Evolutionary conservation across 2,888 invertebrate genomes (phyloP).

Genomic region (Tipula unca): DNA sequence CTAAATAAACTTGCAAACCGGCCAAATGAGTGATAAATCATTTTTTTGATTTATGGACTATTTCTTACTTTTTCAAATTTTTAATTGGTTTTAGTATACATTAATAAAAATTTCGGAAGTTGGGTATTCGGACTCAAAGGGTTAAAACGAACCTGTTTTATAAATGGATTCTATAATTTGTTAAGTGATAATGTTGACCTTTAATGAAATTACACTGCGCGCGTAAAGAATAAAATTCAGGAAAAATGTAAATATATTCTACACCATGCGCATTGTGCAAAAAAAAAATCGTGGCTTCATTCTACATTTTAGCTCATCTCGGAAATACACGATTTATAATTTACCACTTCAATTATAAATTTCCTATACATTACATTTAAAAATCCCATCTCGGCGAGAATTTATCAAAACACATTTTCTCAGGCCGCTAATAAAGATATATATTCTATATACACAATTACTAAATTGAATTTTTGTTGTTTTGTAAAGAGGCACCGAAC

Average conservation of each 20-base stretch:
- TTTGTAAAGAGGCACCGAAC: neutral
- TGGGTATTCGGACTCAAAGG: too few species aligned
- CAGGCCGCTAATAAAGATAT: neutral
- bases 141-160: too few species aligned
- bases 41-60: too few species aligned
- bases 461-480: neutral
- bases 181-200: too few species aligned
- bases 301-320: neutral
- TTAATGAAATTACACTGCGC: too few species aligned
- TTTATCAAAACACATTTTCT: neutral
- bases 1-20: too few species aligned
- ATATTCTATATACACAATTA: neutral
- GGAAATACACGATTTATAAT: neutral
- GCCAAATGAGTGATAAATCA: too few species aligned
- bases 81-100: too few species aligned
- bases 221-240: neutral
- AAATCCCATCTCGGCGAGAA: slow-evolving; percentile 1
- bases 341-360: neutral
- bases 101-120: too few species aligned
- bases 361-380: neutral
- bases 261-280: neutral
- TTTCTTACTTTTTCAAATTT: too few species aligned
- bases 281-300: neutral
- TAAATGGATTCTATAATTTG: too few species aligned
- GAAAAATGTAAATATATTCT: neutral